Conservation (phyloP, 2,888 invertebrate genomes). For the Tuberolachnus salignus region DNA sequence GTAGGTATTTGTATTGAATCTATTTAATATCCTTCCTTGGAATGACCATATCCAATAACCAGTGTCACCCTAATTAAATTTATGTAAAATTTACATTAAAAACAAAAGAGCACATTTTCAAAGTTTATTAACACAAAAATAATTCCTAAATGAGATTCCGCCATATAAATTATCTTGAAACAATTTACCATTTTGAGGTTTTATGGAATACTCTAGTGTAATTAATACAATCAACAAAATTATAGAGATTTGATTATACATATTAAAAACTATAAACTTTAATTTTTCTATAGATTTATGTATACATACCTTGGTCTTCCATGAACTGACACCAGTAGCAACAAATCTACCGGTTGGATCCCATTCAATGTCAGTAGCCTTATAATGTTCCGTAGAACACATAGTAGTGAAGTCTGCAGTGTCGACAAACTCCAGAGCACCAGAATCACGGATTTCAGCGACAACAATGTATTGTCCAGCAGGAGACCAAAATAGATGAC, state of each 20-base stretch:
- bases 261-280: too few relatives aligned
- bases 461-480: slow-evolving; percentile 93
- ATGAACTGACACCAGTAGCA: slow-evolving; percentile 91
- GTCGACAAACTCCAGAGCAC: slow-evolving; percentile 93
- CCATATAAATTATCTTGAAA: too few relatives aligned
- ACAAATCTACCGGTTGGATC: slow-evolving; percentile 99
- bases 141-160: too few relatives aligned
- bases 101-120: too few relatives aligned
- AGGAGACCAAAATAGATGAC: slow-evolving; percentile 94
- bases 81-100: slow-evolving; percentile 11
- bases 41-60: slow-evolving; percentile 99
- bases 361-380: slow-evolving; percentile 96
- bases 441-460: slow-evolving; percentile 85
- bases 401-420: slow-evolving; percentile 85
- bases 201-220: too few relatives aligned
- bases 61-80: slow-evolving; percentile 66
- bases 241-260: too few relatives aligned
- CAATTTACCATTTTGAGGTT: too few relatives aligned
- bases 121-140: too few relatives aligned
- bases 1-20: slow-evolving; percentile 89
- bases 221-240: too few relatives aligned
- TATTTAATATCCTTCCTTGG: slow-evolving; percentile 79
- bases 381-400: slow-evolving; percentile 92
- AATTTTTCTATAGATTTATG: too few relatives aligned
- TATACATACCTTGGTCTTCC: slow-evolving; percentile 85